A percentile compares a stretch with the other conserved stretches of the same genome.
Evolutionary conservation across 92 coral and sea anemone genomes (phyloP).

Genomic region (Pocillopora grandis): DNA sequence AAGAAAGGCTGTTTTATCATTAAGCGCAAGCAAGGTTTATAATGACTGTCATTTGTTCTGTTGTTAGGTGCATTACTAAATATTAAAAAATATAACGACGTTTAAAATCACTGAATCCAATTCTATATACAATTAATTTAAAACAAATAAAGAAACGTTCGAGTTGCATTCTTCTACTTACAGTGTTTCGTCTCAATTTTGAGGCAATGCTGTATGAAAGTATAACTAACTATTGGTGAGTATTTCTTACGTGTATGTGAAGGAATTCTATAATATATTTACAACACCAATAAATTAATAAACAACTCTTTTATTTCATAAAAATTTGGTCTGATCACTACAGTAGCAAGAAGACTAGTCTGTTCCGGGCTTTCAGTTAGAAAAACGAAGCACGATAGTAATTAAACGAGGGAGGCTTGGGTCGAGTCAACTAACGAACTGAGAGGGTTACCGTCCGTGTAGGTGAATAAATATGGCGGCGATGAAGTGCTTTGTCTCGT

Average conservation of each 20-base stretch:
- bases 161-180: background rate
- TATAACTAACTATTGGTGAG: background rate
- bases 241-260: background rate
- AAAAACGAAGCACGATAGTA: too few species aligned
- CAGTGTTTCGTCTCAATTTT: background rate
- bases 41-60: too few species aligned
- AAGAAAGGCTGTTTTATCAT: too few species aligned
- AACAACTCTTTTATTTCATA: slow-evolving; percentile 11
- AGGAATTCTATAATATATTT: slow-evolving; percentile 19
- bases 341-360: background rate
- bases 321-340: background rate
- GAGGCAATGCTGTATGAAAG: slow-evolving; percentile 1
- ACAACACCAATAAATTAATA: background rate
- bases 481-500: too few species aligned
- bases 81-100: background rate
- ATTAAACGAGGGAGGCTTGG: too few species aligned
- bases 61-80: too few species aligned
- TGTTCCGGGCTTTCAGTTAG: too few species aligned
- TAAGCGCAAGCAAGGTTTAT: too few species aligned
- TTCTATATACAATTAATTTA: background rate
- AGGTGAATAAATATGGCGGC: too few species aligned
- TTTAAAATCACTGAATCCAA: slow-evolving; percentile 4
- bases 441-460: too few species aligned
- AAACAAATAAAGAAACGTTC: background rate
- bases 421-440: too few species aligned